A percentile compares a stretch with the other conserved stretches of the same genome.
phyloP scores from a whole-genome alignment of 1,140 invertebrate species.

The Doryteuthis pealeii region DNA sequence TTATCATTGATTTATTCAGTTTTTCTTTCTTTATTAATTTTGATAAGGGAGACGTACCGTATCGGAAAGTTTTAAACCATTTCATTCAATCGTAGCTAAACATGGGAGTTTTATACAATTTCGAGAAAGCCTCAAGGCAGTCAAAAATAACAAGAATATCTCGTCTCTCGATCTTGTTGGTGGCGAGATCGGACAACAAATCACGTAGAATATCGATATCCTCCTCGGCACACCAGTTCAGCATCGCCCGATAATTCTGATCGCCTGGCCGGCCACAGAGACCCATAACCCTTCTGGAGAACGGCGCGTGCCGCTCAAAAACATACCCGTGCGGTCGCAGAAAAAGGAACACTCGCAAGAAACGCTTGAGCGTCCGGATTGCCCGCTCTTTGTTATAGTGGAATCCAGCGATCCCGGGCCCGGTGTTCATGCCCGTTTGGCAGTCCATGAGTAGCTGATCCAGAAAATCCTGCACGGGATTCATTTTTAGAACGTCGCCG shows the following conservation, averaged over 20 bases:
- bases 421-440: neutral
- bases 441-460: neutral
- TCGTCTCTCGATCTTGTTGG: neutral
- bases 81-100: constrained; percentile 1
- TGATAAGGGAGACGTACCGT: too few species aligned
- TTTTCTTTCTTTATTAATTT: too few species aligned
- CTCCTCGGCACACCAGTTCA: neutral
- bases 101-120: neutral
- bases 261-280: neutral
- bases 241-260: neutral
- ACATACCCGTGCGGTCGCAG: neutral
- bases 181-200: neutral
- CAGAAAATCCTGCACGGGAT: neutral
- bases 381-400: neutral
- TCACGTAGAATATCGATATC: neutral
- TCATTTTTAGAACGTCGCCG: neutral
- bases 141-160: neutral
- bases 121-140: neutral
- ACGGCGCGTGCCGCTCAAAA: neutral
- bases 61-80: too few species aligned
- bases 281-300: neutral
- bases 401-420: neutral
- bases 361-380: neutral
- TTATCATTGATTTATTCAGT: too few species aligned
- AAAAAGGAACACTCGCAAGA: neutral